Evolutionary conservation across 2,888 invertebrate species (phyloP).

Genomic region (Sesia apiformis): DNA sequence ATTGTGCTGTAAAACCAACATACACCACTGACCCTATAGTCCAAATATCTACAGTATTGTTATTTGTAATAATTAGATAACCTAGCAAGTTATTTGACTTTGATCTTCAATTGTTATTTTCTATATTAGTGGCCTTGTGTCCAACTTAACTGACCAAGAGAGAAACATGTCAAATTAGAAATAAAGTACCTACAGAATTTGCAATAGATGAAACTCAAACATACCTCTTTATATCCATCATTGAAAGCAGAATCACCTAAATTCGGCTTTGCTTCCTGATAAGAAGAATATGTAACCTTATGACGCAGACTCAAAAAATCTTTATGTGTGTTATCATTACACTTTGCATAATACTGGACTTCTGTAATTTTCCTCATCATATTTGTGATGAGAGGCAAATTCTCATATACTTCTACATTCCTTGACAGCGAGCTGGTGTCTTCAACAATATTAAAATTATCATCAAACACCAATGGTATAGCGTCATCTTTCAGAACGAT

Average conservation of each 20-base stretch:
- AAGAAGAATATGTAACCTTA: constrained; percentile 28
- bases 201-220: neutral
- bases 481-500: constrained; percentile 39
- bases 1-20: too few species aligned
- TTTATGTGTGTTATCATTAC: constrained; percentile 32
- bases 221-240: constrained; percentile 25
- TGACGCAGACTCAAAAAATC: constrained; percentile 39
- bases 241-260: constrained; percentile 26
- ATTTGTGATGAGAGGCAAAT: constrained; percentile 28
- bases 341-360: constrained; percentile 36
- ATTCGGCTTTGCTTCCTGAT: constrained; percentile 30
- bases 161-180: too few species aligned
- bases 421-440: constrained; percentile 12
- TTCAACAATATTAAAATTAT: constrained; percentile 33
- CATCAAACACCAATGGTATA: constrained; percentile 46
- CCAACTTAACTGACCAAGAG: too few species aligned
- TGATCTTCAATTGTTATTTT: too few species aligned
- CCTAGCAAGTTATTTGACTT: too few species aligned
- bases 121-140: too few species aligned
- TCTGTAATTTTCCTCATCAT: constrained; percentile 43
- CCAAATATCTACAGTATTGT: too few species aligned
- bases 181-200: neutral
- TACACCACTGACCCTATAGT: too few species aligned
- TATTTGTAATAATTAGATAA: too few species aligned
- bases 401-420: constrained; percentile 17